These are phyloP conservation scores for Cepaea nemoralis DNA, from an alignment of 1,140 invertebrate genomes.

Conservation along the genomic window DNA sequence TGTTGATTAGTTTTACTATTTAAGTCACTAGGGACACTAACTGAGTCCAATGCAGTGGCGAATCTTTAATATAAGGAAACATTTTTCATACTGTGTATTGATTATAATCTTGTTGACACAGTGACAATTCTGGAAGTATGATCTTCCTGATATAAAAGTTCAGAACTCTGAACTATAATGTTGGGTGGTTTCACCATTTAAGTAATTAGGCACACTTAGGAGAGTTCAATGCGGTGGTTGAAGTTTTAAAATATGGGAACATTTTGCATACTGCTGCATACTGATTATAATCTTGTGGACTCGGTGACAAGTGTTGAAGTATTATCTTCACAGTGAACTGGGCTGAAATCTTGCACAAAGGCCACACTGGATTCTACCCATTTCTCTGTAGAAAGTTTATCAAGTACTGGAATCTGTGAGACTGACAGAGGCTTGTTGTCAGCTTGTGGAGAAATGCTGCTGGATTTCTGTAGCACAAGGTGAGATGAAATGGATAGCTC, in stretches of 20 bases:
- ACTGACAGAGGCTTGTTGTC: not conserved
- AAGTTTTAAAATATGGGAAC: no score
- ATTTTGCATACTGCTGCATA: not conserved
- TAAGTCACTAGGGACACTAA: no score
- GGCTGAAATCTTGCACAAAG: not conserved
- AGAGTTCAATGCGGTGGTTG: no score
- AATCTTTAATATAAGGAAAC: no score
- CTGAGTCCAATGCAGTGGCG: no score
- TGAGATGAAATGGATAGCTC: not conserved
- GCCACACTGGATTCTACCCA: constrained; percentile 19
- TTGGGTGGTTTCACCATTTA: no score
- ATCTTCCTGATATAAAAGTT: no score
- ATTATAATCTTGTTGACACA: constrained; percentile 4
- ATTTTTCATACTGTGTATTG: no score
- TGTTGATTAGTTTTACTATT: no score
- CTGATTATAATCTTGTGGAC: constrained; percentile 1
- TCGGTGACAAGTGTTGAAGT: not conserved
- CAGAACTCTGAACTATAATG: no score
- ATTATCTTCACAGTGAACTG: not conserved
- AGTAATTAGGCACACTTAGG: no score
- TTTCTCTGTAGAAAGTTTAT: constrained; percentile 24
- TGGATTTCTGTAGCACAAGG: not conserved
- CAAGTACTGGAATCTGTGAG: not conserved
- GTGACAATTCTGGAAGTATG: not conserved
- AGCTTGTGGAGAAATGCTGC: not conserved